Evolutionary conservation across 2,888 invertebrate species (phyloP).

Genomic region (Dendrolimus pini): DNA sequence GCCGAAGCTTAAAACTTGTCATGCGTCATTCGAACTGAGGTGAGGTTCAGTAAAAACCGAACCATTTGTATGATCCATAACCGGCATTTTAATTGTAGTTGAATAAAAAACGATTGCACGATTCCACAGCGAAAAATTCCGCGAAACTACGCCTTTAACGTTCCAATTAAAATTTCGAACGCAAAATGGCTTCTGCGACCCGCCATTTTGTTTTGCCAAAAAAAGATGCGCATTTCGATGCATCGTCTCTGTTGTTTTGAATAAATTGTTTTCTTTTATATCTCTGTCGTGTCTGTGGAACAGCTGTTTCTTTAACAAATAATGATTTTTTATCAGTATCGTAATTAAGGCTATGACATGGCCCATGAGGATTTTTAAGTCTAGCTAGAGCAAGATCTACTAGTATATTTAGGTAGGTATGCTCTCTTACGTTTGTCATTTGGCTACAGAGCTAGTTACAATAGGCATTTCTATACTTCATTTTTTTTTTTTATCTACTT

Average conservation of each 20-base stretch:
- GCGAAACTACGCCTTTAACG: slow-evolving; percentile 48
- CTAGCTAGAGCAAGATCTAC: too few species aligned
- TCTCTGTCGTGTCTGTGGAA: background rate
- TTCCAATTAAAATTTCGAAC: slow-evolving; percentile 70
- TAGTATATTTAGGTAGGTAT: too few species aligned
- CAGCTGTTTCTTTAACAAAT: too few species aligned
- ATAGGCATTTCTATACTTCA: too few species aligned
- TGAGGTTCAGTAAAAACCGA: slow-evolving; percentile 13
- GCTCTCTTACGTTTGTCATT: too few species aligned
- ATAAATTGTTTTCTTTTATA: background rate
- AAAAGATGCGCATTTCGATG: slow-evolving; percentile 1
- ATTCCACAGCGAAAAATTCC: slow-evolving; percentile 31
- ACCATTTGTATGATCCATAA: slow-evolving; percentile 30
- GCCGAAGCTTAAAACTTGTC: background rate
- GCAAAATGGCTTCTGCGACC: slow-evolving; percentile 61
- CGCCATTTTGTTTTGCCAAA: slow-evolving; percentile 48
- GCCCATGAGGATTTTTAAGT: too few species aligned
- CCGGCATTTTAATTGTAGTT: slow-evolving; percentile 30
- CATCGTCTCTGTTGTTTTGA: background rate
- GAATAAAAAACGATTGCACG: slow-evolving; percentile 16
- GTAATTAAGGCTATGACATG: too few species aligned
- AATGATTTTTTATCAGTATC: too few species aligned
- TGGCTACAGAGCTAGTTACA: too few species aligned
- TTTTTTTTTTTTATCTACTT: too few species aligned
- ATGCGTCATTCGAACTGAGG: background rate